Percentiles rank a stretch among this genome's conserved stretches.
These are phyloP conservation scores for Philereme transversata DNA, from an alignment of 2,888 invertebrate species.

Conservation along the genomic window DNA sequence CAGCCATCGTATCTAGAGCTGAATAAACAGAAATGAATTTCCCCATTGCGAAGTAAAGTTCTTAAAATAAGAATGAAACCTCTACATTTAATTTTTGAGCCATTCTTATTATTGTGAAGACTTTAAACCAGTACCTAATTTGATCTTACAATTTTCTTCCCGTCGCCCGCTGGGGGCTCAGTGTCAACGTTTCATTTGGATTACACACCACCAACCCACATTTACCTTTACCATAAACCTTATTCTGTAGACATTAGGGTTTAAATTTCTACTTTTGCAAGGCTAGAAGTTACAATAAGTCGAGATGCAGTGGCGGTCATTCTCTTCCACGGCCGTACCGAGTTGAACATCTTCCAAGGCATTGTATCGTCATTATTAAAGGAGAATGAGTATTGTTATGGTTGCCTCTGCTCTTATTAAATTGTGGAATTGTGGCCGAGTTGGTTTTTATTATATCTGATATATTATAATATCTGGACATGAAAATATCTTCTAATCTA, in stretches of 20 bases:
- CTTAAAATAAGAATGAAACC: conserved; percentile 41
- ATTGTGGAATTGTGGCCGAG: conserved; percentile 29
- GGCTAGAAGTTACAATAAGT: conserved; percentile 44
- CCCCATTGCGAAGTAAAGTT: conserved; percentile 24
- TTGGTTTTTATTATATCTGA: conserved; percentile 15
- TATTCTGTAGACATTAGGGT: conserved; percentile 39
- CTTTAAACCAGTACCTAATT: conserved; percentile 71
- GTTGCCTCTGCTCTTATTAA: conserved; percentile 61
- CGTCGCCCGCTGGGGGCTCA: conserved; percentile 65
- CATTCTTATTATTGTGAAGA: conserved; percentile 67
- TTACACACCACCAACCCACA: conserved; percentile 58
- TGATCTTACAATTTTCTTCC: conserved; percentile 76
- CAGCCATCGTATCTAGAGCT: conserved; percentile 20
- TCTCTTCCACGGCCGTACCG: conserved; percentile 55
- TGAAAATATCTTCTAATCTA: too few relatives aligned
- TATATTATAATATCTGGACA: too few relatives aligned
- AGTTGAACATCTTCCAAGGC: conserved; percentile 71
- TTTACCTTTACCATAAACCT: conserved; percentile 31
- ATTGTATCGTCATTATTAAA: conserved; percentile 71
- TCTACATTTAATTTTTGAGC: conserved; percentile 59
- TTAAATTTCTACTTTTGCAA: conserved; percentile 28
- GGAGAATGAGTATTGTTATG: conserved; percentile 68
- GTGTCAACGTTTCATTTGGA: conserved; percentile 78
- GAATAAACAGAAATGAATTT: conserved; percentile 41
- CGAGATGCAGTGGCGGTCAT: conserved; percentile 68